Evolutionary conservation across 2,797 vertebrate species (phyloP), one percentile per base, ranked within the genome.

Genomic region (Chrosomus eos): DNA sequence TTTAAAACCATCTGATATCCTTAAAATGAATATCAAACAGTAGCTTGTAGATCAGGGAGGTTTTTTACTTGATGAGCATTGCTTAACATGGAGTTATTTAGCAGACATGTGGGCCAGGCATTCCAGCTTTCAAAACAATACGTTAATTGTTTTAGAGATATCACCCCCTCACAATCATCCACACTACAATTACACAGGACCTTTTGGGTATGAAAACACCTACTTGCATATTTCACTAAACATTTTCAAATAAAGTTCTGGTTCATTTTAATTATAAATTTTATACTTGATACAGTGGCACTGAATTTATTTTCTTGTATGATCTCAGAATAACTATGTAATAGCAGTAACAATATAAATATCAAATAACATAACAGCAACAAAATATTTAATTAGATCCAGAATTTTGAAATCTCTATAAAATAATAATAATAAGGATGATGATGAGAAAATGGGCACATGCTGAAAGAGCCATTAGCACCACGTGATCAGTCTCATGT

Each of bases 121-220:
- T 87, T 85, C 84, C 81, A 80, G 87, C 86, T 81, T 82, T 86
- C 84, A 74, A 86, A 60, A 92, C 87, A 91, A 78, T 87, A 72
- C 91, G 82, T 36, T 78, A 66, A 90, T 91, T 92, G 90, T 94
- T 88, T 91, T 33, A 89, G 83, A 86, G 86, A 82, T 89, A 89
- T 77, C 88, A 89, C 89, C 88, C 80, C 84, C 84, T 89, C 81
- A 75, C 26, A 55, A 83, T 83, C 86, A 88, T 75, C 88, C 88
- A 89, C 81, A 87, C 80, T 62, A 83, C 55, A 89, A 90, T 91
- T 90, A 91, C 79, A 90, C 62, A 86, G 85, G 84, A 73, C 73
- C 72, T 87, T 89, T 85, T 89, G 68, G 82, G 72, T 84, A 77
- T 86, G 75, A 86, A 79, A 87, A 83, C 86, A 88, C 36, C 81